Conservation (phyloP, 2,113 vertebrate genomes). For the Spilogale gracilis region DNA sequence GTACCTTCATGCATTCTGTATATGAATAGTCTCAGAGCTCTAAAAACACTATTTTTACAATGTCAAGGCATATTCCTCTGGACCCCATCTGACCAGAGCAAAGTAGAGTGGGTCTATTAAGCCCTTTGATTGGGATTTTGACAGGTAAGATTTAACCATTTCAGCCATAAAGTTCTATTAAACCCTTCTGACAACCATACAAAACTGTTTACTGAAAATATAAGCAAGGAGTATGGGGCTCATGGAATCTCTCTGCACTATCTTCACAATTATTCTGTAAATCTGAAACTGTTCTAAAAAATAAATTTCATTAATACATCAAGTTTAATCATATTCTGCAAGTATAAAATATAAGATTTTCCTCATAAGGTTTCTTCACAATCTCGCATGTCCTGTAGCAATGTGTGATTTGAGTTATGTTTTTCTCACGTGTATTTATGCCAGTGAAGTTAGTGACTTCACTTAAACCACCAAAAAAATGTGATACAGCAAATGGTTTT, state of each 20-base stretch:
- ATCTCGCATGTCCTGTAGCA: not conserved
- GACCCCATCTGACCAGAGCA: not conserved
- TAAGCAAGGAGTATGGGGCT: not conserved
- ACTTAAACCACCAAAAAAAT: constrained; percentile 1
- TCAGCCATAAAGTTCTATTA: not conserved
- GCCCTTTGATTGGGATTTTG: not conserved
- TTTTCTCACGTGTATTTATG: not conserved
- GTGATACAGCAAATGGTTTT: not conserved
- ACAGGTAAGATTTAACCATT: not conserved
- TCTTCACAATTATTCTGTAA: not conserved
- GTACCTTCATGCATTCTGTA: not conserved
- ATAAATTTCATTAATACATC: not conserved
- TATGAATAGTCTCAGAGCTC: not conserved
- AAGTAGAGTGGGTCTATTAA: not conserved
- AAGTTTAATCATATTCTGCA: not conserved
- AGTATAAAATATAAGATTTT: not conserved
- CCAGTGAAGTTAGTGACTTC: constrained; percentile 3
- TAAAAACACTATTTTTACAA: not conserved
- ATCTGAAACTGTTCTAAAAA: not conserved
- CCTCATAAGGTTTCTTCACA: not conserved
- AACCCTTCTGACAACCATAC: not conserved
- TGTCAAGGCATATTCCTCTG: not conserved
- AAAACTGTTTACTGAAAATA: not conserved
- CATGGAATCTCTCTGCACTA: not conserved
- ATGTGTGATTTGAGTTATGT: not conserved